Evolutionary conservation across 2,797 vertebrate genomes (phyloP), one percentile per base, ranked within the genome.

Genomic region (Neosilurus mollespiculum): DNA sequence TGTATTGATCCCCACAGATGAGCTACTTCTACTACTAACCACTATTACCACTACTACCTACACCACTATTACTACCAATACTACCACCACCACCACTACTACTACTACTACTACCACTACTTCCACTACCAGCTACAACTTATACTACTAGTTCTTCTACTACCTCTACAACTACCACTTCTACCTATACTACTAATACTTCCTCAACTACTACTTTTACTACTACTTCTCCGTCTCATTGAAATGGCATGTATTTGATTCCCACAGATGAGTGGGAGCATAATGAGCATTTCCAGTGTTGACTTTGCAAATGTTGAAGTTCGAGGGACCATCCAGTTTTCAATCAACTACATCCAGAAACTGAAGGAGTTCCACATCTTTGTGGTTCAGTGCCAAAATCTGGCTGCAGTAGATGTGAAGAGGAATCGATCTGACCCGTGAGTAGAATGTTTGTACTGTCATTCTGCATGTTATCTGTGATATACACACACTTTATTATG

Each of bases 371-470:
- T 99, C 83, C 97, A 99, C 83, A 92, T 99, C 86, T 98, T 99
- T 84, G 95, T 99, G 80, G 95, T 95, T 30, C 94, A 96, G 85
- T 98, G 97, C 89, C 94, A 90, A 80, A 96, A 96, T 82, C 88
- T 99, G 90, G 97, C 98, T n/a, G 91, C 95, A 0, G 97, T 95
- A 0, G 97, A 99, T 80, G 85, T 91, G 1, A 99, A 97, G 90
- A 96, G 93, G 79, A 95, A 95, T 24, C 96, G 96, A 79, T 98
- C 98, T 1, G 97, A 99, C 84, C 97, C 98, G 98, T 99, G 91
- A 96, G 97, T 96, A 59, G 16, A 37, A 62, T 54, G 34, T 72
- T 20, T 15, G 10, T 53, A 61, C 34, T 30, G 14, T 62, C 67
- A 59, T 12, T 69, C n/a, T 61, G 8, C 30, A 34, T 78, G 62